Evolutionary conservation across 2,888 invertebrate genomes (phyloP), one percentile per base, ranked within the genome.

Genomic region (Leucoma salicis): DNA sequence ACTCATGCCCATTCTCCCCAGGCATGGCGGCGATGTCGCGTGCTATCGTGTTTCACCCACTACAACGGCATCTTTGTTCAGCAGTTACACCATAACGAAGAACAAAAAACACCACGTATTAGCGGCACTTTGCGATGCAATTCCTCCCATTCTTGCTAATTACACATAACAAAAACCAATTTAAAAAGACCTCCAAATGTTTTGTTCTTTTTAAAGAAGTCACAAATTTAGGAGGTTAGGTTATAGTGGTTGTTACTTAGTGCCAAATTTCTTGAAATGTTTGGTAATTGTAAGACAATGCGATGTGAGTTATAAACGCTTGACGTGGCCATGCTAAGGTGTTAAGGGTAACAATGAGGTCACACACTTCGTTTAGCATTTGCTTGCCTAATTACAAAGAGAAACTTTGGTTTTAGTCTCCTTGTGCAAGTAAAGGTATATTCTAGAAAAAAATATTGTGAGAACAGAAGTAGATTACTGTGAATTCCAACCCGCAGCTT

Each of bases 201-300:
- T 63, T 57, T 62, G 53, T 63, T 31, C 5, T 14, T 14, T 35
- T 7, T 15, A 12, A 16, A 13, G 2, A 46, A 12, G 10, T 28
- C 10, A 48, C 39, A 52, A 57, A 50, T 31, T 32, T 24, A 31
- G 44, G 28, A 38, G 75, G 28, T 66, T 72, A 43, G 11, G 3
- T 39, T 50, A 38, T 3, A 13, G 8, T 75, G 78, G 83, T 59
- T 43, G 41, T 52, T 37, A 34, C 34, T 61, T 59, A 74, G 78
- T 79, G 84, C 84, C 84, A 82, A 86, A 86, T 81, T 83, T 85
- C 75, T 74, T 82, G 80, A 78, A 82, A 78, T 74, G 70, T 57
- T 64, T 62, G 77, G 76, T 85, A 85, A 84, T 84, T 84, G 78
- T 66, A 77, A 83, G 77, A 85, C 86, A 85, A 86, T 82, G 82